Conservation (phyloP, 2,888 invertebrate species). For the Ferdinandea cuprea region DNA sequence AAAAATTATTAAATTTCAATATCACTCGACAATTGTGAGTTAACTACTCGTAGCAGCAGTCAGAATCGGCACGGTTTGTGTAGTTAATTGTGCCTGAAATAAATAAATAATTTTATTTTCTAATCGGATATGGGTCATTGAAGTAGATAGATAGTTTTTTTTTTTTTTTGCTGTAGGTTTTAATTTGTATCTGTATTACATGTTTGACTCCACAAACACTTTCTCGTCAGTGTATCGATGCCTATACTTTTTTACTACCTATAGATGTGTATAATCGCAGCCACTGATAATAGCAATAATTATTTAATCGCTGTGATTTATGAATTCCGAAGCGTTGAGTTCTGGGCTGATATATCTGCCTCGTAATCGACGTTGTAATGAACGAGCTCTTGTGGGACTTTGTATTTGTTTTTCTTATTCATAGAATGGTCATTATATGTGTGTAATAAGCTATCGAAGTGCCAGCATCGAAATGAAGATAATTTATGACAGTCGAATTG, state of each 20-base stretch:
- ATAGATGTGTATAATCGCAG: slow-evolving; percentile 47
- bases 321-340: slow-evolving; percentile 65
- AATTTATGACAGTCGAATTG: slow-evolving; percentile 66
- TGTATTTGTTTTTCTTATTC: slow-evolving; percentile 3
- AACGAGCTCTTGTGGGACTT: slow-evolving; percentile 18
- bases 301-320: slow-evolving; percentile 77
- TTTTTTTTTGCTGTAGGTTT: slow-evolving; percentile 19
- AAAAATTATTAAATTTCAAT: slow-evolving; percentile 44
- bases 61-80: slow-evolving; percentile 9
- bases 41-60: slow-evolving; percentile 21
- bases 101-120: slow-evolving; percentile 64
- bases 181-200: neutral
- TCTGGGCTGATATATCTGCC: slow-evolving; percentile 42
- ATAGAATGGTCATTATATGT: slow-evolving; percentile 30
- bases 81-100: slow-evolving; percentile 52
- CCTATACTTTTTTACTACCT: slow-evolving; percentile 17
- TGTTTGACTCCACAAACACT: slow-evolving; percentile 11
- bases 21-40: slow-evolving; percentile 38
- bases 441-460: slow-evolving; percentile 39
- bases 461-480: slow-evolving; percentile 17
- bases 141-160: slow-evolving; percentile 4
- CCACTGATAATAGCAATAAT: slow-evolving; percentile 73
- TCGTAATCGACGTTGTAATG: slow-evolving; percentile 48
- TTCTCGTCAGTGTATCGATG: neutral
- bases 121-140: slow-evolving; percentile 66